Base-by-base conservation (phyloP, 2,113 vertebrate genomes). In the Halichoeres trimaculatus region DNA sequence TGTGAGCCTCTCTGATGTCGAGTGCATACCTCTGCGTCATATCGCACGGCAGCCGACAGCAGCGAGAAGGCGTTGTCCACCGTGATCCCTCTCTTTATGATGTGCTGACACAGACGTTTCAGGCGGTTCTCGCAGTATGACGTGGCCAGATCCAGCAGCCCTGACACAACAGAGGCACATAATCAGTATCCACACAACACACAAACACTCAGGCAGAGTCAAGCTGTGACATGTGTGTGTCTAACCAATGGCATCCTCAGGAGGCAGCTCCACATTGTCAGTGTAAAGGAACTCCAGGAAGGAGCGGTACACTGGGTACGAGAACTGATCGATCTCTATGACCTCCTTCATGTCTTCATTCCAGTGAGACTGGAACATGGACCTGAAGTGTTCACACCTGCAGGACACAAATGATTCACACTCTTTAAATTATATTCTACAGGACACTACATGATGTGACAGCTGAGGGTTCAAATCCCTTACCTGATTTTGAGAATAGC, bases 311-410 rank as follows among this genome's bases (percentile, higher is more conserved):
- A 99, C 98, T 0, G 97, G 95, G 50, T 97, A 99, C 8, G 97
- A 97, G 91, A 99, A 99, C 90, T 99, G 98, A 84, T 98, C 95
- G 70, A 99, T 94, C 81, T 99, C 97, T 70, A 99, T 97, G 80
- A 99, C 96, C 70, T 99, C 98, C 90, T 99, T 98, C 92, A 95
- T 93, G 83, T 98, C 96, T 85, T 99, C 98, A 0, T 96, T 98
- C 98, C 98, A 99, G 63, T 98, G 96, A 0, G 98, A 97, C 90
- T 99, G 97, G 85, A 99, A 99, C 98, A 99, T 99, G 68, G 96
- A 97, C 65, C 98, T 94, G 89, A 99, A 99, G 86, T 99, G 97
- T 80, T 99, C 98, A 88, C 98, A 99, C 93, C 98, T 99, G 92
- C 38, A 50, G 3, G 41, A 43, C 17, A 77, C 12, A 56, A 62